Evolutionary conservation across 2,113 vertebrate genomes (phyloP).

Genomic region (Riparia riparia): DNA sequence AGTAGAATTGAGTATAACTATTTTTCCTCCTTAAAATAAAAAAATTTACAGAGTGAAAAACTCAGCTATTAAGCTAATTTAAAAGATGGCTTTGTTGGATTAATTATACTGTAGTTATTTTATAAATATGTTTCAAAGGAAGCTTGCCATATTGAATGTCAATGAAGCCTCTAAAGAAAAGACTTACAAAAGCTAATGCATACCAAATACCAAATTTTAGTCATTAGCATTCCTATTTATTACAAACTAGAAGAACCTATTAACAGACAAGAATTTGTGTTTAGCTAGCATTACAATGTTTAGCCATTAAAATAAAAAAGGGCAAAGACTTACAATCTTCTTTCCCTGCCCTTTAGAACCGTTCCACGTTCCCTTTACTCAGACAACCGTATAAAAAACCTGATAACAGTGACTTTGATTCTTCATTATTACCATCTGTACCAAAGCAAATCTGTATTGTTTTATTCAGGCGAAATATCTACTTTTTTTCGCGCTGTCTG

Average conservation of each 20-base stretch:
- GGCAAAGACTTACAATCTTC: constrained; percentile 47
- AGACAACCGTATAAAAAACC: neutral
- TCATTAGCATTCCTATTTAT: constrained; percentile 83
- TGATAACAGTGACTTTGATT: neutral
- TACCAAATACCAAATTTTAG: constrained; percentile 82
- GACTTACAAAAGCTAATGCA: constrained; percentile 80
- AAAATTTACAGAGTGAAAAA: constrained; percentile 69
- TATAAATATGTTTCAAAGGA: constrained; percentile 86
- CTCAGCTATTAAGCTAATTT: constrained; percentile 79
- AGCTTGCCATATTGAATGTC: constrained; percentile 83
- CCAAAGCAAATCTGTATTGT: neutral
- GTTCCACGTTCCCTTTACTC: neutral
- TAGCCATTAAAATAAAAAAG: constrained; percentile 74
- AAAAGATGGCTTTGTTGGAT: constrained; percentile 85
- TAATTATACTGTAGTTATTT: constrained; percentile 86
- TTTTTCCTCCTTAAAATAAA: constrained; percentile 75
- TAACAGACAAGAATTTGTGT: constrained; percentile 79
- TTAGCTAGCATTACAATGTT: constrained; percentile 82
- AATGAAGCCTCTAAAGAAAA: constrained; percentile 80
- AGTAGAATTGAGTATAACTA: constrained; percentile 61
- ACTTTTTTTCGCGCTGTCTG: neutral
- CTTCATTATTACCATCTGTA: neutral
- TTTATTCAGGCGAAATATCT: neutral
- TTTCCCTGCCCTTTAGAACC: neutral
- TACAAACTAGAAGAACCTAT: constrained; percentile 80